These are phyloP conservation scores for Acropora tenuis DNA, from an alignment of 64 coral and sea anemone species.

Conservation along the genomic window DNA sequence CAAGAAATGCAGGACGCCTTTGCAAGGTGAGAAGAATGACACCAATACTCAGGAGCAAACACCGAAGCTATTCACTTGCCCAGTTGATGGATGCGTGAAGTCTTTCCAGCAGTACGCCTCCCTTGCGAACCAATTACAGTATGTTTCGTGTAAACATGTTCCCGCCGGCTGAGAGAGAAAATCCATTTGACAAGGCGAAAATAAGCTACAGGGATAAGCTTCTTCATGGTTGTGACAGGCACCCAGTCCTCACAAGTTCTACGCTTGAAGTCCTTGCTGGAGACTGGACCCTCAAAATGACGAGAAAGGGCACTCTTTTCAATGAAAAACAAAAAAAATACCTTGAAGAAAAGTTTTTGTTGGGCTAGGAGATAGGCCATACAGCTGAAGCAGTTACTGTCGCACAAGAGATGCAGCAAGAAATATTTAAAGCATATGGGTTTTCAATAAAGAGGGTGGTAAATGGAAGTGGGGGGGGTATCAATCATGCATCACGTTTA, in stretches of 20 bases:
- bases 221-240: constrained; percentile 18
- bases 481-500: background rate
- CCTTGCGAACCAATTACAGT: background rate
- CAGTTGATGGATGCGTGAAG: no score
- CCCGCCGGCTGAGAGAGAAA: constrained; percentile 21
- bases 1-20: no score
- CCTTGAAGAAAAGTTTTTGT: constrained; percentile 6
- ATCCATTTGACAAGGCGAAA: constrained; percentile 60
- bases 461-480: background rate
- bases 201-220: constrained; percentile 45
- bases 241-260: constrained; percentile 5
- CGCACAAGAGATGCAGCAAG: background rate
- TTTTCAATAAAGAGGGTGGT: background rate
- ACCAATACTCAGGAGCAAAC: no score
- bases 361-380: no score
- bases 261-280: no score
- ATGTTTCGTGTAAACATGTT: constrained; percentile 34
- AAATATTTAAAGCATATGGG: background rate
- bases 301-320: constrained; percentile 45
- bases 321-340: constrained; percentile 51
- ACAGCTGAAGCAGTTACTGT: no score
- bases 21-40: no score
- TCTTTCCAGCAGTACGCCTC: no score
- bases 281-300: constrained; percentile 60
- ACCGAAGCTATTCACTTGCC: no score